These are phyloP conservation scores for Pampus argenteus DNA, from an alignment of 2,797 vertebrate genomes.

Conservation along the genomic window DNA sequence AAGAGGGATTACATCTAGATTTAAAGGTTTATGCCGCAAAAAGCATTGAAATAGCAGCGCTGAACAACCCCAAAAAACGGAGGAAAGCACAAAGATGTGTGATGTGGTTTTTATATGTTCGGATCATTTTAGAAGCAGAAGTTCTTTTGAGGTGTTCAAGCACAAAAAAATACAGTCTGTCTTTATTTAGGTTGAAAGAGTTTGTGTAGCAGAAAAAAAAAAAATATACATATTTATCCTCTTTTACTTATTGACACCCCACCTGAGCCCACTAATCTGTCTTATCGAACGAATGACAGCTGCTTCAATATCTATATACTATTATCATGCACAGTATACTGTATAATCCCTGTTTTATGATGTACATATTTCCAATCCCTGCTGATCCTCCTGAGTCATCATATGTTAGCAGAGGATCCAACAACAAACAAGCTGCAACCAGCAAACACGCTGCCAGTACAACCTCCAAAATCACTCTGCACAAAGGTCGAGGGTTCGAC, in stretches of 20 bases:
- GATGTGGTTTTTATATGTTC: not conserved
- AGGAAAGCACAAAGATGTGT: not conserved
- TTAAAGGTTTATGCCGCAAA: slow-evolving; percentile 54
- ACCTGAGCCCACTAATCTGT: not conserved
- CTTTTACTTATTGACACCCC: not conserved
- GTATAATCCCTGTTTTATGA: not conserved
- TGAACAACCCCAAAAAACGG: slow-evolving; percentile 16
- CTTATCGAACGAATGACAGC: too few relatives aligned
- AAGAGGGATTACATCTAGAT: slow-evolving; percentile 54
- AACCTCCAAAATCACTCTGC: not conserved
- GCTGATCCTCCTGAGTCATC: not conserved
- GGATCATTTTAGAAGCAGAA: slow-evolving; percentile 1
- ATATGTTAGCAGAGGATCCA: not conserved
- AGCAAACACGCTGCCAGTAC: not conserved
- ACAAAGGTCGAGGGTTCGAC: fast-evolving
- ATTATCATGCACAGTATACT: not conserved
- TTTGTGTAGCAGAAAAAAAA: not conserved
- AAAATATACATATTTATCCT: too few relatives aligned
- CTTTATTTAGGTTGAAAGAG: not conserved
- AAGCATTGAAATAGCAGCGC: slow-evolving; percentile 31
- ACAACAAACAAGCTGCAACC: slow-evolving; percentile 1
- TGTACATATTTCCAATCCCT: not conserved
- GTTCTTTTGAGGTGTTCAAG: not conserved
- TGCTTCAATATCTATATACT: not conserved
- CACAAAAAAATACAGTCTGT: too few relatives aligned